Base-by-base conservation (phyloP, 2,888 invertebrate genomes). In the Eilema caniola region DNA sequence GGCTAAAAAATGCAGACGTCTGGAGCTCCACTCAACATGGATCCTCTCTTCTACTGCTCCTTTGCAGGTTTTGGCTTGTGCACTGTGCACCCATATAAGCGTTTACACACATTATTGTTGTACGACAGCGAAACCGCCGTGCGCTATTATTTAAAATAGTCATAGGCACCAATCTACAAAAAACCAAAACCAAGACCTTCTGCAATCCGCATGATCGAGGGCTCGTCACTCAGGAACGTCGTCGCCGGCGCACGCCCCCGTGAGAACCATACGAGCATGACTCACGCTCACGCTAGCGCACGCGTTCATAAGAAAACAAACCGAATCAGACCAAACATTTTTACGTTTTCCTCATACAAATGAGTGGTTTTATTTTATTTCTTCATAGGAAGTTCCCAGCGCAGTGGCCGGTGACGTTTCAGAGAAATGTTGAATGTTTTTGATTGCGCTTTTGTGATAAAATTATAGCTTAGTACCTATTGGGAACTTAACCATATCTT, bases 331-430 rank as follows among this genome's bases (percentile, higher is more conserved):
- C 56, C 31, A 69, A 67, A 41, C 60, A 71, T 72, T 67, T 66
- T 66, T 72, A 72, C 60, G 33, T 70, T 72, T 80, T 82, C 80
- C 71, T 60, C 53, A 66, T 74, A 77, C 62, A 65, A 68, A 76
- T 71, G 25, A 62, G 12, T 47, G 10, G 57, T 63, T 66, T 53
- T 53, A 28, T 71, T 14, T 25, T 62, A 37, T 33, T 47, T 62
- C 64, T 64, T 67, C 67, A 61, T 53, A 61, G 64, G 20, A 67
- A 67, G 25, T 53, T 20, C 63, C 31, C 67, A 11, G 28, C 57
- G 23, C 47, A 57, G 24, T 20, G 41, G n/a, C 24, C 23, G 60
- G 4, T 70, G 62, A 66, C 14, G 63, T 60, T 71, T 64, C 71
- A 71, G 57, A 53, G 64, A 71, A 68, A 67, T 59, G 31, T 20